Evolutionary conservation across 2,113 vertebrate species (phyloP).

Genomic region (Cavia aperea): DNA sequence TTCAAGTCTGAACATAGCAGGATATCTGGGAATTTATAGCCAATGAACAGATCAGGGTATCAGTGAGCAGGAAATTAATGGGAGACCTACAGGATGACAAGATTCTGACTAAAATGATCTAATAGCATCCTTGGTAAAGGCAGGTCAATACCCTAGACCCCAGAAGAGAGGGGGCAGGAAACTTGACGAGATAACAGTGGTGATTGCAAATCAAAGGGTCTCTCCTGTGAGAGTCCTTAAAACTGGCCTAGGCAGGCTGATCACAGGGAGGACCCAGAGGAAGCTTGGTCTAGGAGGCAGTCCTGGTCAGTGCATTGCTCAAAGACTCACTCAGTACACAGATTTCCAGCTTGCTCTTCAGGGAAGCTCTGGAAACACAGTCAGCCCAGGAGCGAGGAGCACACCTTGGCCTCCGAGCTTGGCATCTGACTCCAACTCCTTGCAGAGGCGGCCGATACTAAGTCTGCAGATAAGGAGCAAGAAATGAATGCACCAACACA

Average conservation of each 20-base stretch:
- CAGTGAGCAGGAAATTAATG: background rate
- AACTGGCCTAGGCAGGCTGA: background rate
- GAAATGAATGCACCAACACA: background rate
- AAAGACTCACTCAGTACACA: no score
- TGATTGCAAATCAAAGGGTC: background rate
- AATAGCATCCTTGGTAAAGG: background rate
- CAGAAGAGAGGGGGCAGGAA: background rate
- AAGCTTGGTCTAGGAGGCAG: background rate
- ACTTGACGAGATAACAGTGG: background rate
- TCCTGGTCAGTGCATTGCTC: background rate
- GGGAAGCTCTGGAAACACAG: background rate
- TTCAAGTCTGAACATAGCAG: background rate
- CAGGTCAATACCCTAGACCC: background rate
- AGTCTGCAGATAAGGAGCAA: background rate
- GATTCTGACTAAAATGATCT: background rate
- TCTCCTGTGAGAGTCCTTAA: background rate
- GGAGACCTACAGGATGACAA: background rate
- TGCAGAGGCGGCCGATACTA: background rate
- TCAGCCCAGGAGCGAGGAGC: background rate
- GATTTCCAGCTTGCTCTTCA: background rate
- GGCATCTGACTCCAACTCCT: background rate
- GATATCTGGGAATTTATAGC: background rate
- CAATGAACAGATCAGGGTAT: background rate
- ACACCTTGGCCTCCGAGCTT: background rate
- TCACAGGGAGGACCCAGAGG: background rate